Base-by-base conservation (phyloP, 1,140 invertebrate species). In the Ectropis grisescens region DNA sequence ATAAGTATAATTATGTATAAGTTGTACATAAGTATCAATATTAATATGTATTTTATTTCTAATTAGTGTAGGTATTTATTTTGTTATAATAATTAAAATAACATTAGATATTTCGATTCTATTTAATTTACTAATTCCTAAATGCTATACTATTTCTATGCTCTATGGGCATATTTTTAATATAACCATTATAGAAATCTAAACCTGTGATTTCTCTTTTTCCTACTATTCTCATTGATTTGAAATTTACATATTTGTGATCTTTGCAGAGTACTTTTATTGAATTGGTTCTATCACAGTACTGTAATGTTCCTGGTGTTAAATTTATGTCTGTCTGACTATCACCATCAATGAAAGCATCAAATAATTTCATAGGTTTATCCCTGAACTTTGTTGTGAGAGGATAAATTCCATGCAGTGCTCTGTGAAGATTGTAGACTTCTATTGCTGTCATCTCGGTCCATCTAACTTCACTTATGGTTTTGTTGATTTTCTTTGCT, bases 121-220 rank as follows among this genome's bases (percentile, higher is more conserved):
- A 0, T 16, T 11, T 28, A 27, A 33, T 40, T 29, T 33, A 37
- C 33, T 38, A 26, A 44, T 44, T 44, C 29, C 37, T 29, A 51
- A 42, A 41, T 41, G 56, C 42, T 41, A 49, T 38, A 45, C 38
- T 43, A 43, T 56, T 41, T 53, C 55, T 57, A 40, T 66, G 58
- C 28, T 64, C 52, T 44, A 47, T 13, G 1, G 56, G 32, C 10
- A 71, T 37, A 61, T 86, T 85, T 54, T 82, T 85, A 13, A 91
- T 70, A 62, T 85, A 90, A 14, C 89, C 89, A 78, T 90, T 90
- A 71, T 82, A 85, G 76, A 92, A 91, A 54, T 90, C 88, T 51
- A 52, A 49, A 5, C 88, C 87, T 28, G 61, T 82, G 85, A 91
- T 89, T 46, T 83, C 59, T 56, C 75, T 83, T 54, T 84, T 87